phyloP scores from a whole-genome alignment of 2,797 vertebrate species.

The Orestias chungarensis region DNA sequence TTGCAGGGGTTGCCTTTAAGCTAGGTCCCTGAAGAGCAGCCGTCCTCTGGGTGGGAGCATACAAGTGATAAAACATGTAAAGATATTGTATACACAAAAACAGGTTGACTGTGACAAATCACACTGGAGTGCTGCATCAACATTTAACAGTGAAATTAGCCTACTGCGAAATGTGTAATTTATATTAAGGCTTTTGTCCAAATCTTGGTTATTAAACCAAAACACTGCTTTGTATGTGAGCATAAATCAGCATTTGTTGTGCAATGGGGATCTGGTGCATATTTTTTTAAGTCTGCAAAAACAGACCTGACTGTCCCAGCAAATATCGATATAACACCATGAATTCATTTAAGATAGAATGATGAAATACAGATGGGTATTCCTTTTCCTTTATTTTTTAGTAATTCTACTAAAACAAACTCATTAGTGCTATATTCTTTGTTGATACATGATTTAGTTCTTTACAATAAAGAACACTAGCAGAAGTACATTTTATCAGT shows the following conservation, averaged over 20 bases:
- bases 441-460: not conserved
- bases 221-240: not conserved
- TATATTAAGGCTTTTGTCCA: not conserved
- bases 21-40: too few species aligned
- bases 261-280: not conserved
- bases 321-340: constrained; percentile 55
- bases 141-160: not conserved
- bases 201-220: not conserved
- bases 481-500: too few species aligned
- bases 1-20: too few species aligned
- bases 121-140: not conserved
- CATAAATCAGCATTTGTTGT: not conserved
- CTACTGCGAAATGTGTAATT: not conserved
- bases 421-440: not conserved
- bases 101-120: not conserved
- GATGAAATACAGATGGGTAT: constrained; percentile 58
- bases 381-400: too few species aligned
- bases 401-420: constrained; percentile 34
- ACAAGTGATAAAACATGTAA: not conserved
- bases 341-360: constrained; percentile 46
- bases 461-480: too few species aligned
- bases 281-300: not conserved
- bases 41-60: too few species aligned
- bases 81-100: not conserved
- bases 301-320: not conserved